Evolutionary conservation across 1,140 invertebrate genomes (phyloP), one percentile per base, ranked within the genome.

Genomic region (Ooceraea biroi): DNA sequence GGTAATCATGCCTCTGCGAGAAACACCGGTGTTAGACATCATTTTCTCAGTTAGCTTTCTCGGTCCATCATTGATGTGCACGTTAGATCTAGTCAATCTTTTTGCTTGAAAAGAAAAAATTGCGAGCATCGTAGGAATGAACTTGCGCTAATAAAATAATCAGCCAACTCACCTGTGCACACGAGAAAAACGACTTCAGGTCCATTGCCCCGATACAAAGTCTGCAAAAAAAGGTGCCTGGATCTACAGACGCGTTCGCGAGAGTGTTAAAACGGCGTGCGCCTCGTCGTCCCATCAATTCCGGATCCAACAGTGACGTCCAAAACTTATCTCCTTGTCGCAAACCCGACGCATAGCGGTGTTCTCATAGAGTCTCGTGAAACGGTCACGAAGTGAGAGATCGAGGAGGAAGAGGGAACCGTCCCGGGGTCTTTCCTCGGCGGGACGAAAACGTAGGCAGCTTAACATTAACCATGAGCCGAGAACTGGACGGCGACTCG

Each of bases 391-490:
- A 0, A 14, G 7, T 7, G 36, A 36, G 36, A 3, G 19, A 0
- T 7, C 17, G 1, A 25, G 27, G 17, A 19, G 11, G 55, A 36
- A n/a, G 44, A 50, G 25, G 44, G 61, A 36, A 27, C 50, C 48
- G 27, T 84, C 68, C 65, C 65, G 30, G 44, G 48, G 44, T 27
- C 68, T 73, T 61, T 25, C 69, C 68, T 60, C 66, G 83, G 36
- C 68, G 82, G 83, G 69, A 86, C 82, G 88, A 89, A 89, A 89
- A 89, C 76, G 86, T 87, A 88, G 85, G 82, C 88, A 89, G 80
- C 69, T 76, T 84, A 85, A 87, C 78, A 82, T 86, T 83, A 89
- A 76, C 68, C 72, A 73, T 66, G 71, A 83, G 57, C 69, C 71
- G 19, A 83, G 85, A 84, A 76, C 48, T 82, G 85, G 88, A 88